phyloP scores from a whole-genome alignment of 2,888 invertebrate species.

The Junonia oenone region DNA sequence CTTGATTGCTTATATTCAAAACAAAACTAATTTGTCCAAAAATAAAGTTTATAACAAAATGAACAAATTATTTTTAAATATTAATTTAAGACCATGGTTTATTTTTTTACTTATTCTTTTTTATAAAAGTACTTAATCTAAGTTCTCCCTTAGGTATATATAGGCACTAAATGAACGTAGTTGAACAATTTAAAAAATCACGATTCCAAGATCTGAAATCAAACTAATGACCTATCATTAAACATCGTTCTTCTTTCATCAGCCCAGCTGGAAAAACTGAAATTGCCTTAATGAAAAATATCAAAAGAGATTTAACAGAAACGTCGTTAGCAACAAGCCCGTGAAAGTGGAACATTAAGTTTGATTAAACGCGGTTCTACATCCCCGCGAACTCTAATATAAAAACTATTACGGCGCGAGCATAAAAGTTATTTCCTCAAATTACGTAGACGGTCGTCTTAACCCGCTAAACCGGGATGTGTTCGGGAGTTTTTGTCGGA shows the following conservation, averaged over 20 bases:
- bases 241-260: not conserved
- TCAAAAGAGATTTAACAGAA: constrained; percentile 8
- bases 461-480: constrained; percentile 28
- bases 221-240: not conserved
- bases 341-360: constrained; percentile 15
- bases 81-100: too few species aligned
- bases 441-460: constrained; percentile 27
- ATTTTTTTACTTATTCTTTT: too few species aligned
- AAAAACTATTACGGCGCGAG: constrained; percentile 30
- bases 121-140: too few species aligned
- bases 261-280: not conserved
- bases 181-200: not conserved
- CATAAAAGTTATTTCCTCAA: constrained; percentile 30
- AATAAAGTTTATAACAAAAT: too few species aligned
- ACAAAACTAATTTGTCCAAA: too few species aligned
- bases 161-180: too few species aligned
- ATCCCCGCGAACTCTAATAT: constrained; percentile 22
- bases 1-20: not conserved
- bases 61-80: too few species aligned
- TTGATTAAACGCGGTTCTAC: constrained; percentile 21
- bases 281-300: constrained; percentile 6
- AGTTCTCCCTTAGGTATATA: too few species aligned
- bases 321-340: constrained; percentile 9
- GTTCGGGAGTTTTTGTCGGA: constrained; percentile 51
- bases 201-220: not conserved